A percentile compares a stretch with the other conserved stretches of the same genome.
Evolutionary conservation across 2,113 vertebrate species (phyloP).

Genomic region (Lutjanus erythropterus): DNA sequence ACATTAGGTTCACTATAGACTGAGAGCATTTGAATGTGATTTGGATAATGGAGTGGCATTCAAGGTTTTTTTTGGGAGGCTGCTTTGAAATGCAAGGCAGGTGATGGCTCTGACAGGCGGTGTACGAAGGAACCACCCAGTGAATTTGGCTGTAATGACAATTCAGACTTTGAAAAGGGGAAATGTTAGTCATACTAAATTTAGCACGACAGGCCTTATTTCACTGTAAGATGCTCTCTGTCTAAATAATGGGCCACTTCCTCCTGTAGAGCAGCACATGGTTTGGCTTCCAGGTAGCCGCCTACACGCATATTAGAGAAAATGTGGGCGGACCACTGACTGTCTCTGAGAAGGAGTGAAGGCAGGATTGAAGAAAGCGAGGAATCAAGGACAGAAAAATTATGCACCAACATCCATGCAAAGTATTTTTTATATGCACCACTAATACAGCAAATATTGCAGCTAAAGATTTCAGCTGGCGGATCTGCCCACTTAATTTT

Average conservation of each 20-base stretch:
- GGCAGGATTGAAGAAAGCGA: background rate
- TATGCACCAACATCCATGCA: background rate
- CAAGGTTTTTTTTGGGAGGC: conserved; percentile 22
- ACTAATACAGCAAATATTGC: background rate
- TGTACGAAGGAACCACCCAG: conserved; percentile 14
- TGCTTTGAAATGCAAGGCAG: conserved; percentile 73
- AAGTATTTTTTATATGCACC: background rate
- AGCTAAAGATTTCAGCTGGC: background rate
- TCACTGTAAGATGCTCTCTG: conserved; percentile 35
- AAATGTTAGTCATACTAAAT: conserved; percentile 64
- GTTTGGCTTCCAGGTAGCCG: conserved; percentile 37
- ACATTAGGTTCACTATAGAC: conserved; percentile 48
- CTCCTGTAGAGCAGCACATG: conserved; percentile 1
- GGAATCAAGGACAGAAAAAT: background rate
- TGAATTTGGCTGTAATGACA: conserved; percentile 64
- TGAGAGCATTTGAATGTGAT: conserved; percentile 68
- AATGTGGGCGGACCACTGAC: conserved; percentile 1
- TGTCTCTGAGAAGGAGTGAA: conserved; percentile 16
- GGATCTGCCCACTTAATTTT: background rate
- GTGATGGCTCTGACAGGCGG: conserved; percentile 16
- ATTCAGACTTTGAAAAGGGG: conserved; percentile 59
- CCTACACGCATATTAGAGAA: conserved; percentile 12
- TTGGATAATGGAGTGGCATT: conserved; percentile 68
- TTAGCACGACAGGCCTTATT: conserved; percentile 56
- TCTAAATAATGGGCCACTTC: conserved; percentile 63